Evolutionary conservation across 1,140 invertebrate species (phyloP), one percentile per base, ranked within the genome.

Genomic region (Triops longicaudatus): DNA sequence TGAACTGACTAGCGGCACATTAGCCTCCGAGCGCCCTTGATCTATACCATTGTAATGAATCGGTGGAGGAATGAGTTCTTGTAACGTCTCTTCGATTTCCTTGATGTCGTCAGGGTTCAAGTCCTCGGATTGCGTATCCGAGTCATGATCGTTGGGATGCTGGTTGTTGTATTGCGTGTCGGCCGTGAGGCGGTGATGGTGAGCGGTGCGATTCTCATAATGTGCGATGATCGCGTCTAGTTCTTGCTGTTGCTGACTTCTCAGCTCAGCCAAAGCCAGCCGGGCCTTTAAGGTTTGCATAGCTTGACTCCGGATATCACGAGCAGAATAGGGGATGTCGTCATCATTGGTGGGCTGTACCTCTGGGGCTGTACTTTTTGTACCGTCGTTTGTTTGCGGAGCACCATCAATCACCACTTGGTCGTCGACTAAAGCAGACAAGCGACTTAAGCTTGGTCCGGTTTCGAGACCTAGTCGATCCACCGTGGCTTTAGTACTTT

Each of bases 381-480:
- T 73, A 26, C 11, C 7, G 7, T 42, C 74, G 71, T 72, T 73
- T 26, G 31, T 1, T 11, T 73, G 31, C 31, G 42, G 41, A 22
- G 28, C 12, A 31, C 14, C 17, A 31, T 37, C 22, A 27, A 22
- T 10, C 71, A 22, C 22, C 31, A 27, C 22, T 27, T 72, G 17
- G 72, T 72, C 28, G n/a, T 37, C 26, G 50, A 50, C 41, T 42
- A 31, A 22, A 0, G 43, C 71, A 17, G 44, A 31, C 27, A 42
- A 76, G 22, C 43, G 31, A 14, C 31, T 73, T 63, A 41, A 77
- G 28, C 41, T 37, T n/a, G n/a, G 10, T 22, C 78, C 75, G 22
- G 50, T 26, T 37, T 78, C 78, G 11, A 78, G 37, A 4, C 78
- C 78, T 12, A 78, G 71, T 26, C 75, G 76, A 50, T 78, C 78